Conservation (phyloP, 2,797 vertebrate species). For the Sciaenops ocellatus region DNA sequence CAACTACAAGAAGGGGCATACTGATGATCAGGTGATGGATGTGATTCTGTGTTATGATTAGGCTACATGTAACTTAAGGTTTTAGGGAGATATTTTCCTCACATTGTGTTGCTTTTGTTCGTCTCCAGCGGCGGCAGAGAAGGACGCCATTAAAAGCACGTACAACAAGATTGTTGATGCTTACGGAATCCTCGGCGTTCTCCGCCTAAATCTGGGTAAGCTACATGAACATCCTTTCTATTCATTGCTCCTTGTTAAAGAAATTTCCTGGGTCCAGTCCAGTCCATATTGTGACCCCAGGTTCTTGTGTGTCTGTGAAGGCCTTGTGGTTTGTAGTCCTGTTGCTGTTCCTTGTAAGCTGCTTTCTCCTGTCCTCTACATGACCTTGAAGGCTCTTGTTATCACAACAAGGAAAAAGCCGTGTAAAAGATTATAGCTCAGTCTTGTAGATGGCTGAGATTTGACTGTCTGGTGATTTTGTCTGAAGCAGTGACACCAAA, state of each 20-base stretch:
- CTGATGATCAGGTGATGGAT: background rate
- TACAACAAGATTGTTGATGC: conserved; percentile 96
- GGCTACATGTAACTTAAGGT: background rate
- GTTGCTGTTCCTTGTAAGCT: conserved; percentile 63
- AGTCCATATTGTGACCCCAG: background rate
- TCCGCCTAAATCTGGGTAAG: conserved; percentile 97
- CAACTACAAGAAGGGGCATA: background rate
- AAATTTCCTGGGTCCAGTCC: conserved; percentile 1
- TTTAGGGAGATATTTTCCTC: conserved; percentile 7
- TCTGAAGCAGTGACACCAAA: background rate
- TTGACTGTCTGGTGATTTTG: conserved; percentile 19
- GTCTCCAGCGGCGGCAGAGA: conserved; percentile 92
- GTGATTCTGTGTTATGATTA: background rate
- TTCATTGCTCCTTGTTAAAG: background rate
- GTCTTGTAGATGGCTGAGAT: conserved; percentile 52
- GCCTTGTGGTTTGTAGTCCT: conserved; percentile 15
- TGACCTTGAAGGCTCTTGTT: conserved; percentile 73
- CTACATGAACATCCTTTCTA: conserved; percentile 19
- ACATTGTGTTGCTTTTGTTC: conserved; percentile 30
- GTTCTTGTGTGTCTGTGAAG: conserved; percentile 18
- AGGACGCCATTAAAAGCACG: conserved; percentile 93
- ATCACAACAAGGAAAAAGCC: conserved; percentile 62
- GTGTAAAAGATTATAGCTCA: conserved; percentile 58
- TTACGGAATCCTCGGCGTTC: conserved; percentile 95
- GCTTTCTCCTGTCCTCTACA: conserved; percentile 65